A percentile compares a stretch with the other conserved stretches of the same genome.
Evolutionary conservation across 1,140 invertebrate genomes (phyloP).

Genomic region (Brachionus plicatilis): DNA sequence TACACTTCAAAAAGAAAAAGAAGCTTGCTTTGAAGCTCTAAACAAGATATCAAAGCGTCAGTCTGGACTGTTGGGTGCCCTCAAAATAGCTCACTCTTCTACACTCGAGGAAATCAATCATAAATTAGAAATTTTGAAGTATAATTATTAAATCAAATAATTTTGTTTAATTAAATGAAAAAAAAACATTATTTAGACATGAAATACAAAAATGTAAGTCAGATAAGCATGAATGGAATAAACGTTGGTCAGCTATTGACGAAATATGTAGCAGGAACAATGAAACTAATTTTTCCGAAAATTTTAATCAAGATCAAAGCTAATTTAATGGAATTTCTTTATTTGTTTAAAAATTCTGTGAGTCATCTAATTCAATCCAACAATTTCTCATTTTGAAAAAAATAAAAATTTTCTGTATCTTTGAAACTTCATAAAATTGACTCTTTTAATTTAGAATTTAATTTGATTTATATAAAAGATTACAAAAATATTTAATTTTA

Average conservation of each 20-base stretch:
- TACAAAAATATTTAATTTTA: no score
- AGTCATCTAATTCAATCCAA: no score
- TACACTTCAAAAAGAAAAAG: conserved; percentile 25
- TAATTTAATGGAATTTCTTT: no score
- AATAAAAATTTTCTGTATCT: no score
- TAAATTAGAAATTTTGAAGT: conserved; percentile 15
- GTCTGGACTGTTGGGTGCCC: conserved; percentile 12
- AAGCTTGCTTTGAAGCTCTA: conserved; percentile 14
- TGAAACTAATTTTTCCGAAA: background rate
- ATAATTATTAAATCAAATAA: background rate
- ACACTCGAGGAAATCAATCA: conserved; percentile 31
- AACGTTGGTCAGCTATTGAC: conserved; percentile 14
- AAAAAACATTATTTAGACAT: background rate
- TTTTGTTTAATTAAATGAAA: background rate
- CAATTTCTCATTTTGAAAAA: no score
- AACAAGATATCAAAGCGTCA: conserved; percentile 35
- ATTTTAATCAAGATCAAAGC: background rate
- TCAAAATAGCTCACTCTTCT: conserved; percentile 38
- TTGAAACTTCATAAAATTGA: no score
- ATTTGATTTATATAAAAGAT: no score
- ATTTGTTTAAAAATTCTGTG: no score
- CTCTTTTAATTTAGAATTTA: no score
- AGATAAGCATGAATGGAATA: conserved; percentile 26
- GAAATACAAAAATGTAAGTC: conserved; percentile 27
- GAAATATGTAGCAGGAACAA: background rate